A percentile compares a stretch with the other conserved stretches of the same genome.
These are phyloP conservation scores for Platygyra sinensis DNA, from an alignment of 64 coral and sea anemone species.

Conservation along the genomic window DNA sequence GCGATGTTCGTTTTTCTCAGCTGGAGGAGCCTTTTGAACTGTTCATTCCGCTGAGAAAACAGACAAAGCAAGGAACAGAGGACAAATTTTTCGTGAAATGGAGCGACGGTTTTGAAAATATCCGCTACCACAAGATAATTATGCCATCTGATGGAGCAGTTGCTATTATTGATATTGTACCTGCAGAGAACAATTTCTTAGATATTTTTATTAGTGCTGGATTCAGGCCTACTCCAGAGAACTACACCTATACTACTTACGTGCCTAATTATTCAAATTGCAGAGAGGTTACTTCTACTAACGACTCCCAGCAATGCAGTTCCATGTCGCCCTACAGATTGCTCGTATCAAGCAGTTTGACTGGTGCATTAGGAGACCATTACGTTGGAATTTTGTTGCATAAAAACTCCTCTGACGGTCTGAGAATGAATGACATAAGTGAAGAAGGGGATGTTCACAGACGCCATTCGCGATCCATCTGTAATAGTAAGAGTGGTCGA, in stretches of 20 bases:
- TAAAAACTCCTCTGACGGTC: background rate
- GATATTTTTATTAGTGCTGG: conserved; percentile 5
- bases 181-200: background rate
- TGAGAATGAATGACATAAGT: background rate
- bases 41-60: background rate
- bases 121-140: background rate
- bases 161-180: background rate
- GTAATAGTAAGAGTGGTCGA: background rate
- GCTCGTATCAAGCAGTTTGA: background rate
- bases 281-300: background rate
- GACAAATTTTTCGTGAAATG: background rate
- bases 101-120: background rate
- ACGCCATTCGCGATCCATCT: background rate
- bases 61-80: too few species aligned
- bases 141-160: background rate
- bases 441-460: background rate
- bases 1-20: background rate
- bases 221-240: background rate
- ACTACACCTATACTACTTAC: background rate
- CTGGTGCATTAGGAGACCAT: background rate
- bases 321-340: background rate
- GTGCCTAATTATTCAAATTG: background rate
- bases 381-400: conserved; percentile 6
- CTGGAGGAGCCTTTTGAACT: conserved; percentile 14
- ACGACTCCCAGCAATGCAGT: background rate